Percentiles rank a stretch among this genome's conserved stretches.
Evolutionary conservation across 2,113 vertebrate species (phyloP).

Genomic region (Trogon surrucura): DNA sequence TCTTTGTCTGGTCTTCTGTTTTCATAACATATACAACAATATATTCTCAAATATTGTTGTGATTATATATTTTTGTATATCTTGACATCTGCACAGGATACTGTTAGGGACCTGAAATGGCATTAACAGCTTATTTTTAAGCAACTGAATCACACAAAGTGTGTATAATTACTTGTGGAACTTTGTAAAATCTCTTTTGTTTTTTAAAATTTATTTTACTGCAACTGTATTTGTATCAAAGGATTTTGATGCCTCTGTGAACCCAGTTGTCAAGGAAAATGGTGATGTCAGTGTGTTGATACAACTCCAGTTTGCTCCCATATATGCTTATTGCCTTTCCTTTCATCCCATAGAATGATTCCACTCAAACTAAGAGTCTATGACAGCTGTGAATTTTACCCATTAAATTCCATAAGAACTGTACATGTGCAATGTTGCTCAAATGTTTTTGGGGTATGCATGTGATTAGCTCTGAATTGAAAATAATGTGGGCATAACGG

Average conservation of each 20-base stretch:
- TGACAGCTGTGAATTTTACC: neutral
- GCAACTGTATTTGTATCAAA: neutral
- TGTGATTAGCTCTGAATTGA: neutral
- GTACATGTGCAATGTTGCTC: neutral
- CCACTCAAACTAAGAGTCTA: neutral
- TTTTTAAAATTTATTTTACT: neutral
- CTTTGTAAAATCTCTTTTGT: neutral
- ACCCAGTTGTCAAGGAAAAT: neutral
- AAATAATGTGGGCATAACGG: neutral
- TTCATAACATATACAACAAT: neutral
- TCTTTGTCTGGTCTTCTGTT: neutral
- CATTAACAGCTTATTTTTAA: neutral
- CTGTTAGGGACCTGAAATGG: neutral
- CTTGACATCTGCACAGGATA: neutral
- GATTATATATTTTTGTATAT: neutral
- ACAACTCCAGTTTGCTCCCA: neutral
- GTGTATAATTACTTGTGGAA: neutral
- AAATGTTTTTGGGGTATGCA: neutral
- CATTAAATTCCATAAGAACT: neutral
- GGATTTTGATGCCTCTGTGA: neutral
- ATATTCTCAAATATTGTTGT: neutral
- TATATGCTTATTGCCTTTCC: neutral
- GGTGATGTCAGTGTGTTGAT: neutral
- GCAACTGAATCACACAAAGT: neutral
- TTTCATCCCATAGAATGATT: neutral